These are phyloP conservation scores for Dyspetes luteomarginatus DNA, from an alignment of 2,888 invertebrate species.

Conservation along the genomic window DNA sequence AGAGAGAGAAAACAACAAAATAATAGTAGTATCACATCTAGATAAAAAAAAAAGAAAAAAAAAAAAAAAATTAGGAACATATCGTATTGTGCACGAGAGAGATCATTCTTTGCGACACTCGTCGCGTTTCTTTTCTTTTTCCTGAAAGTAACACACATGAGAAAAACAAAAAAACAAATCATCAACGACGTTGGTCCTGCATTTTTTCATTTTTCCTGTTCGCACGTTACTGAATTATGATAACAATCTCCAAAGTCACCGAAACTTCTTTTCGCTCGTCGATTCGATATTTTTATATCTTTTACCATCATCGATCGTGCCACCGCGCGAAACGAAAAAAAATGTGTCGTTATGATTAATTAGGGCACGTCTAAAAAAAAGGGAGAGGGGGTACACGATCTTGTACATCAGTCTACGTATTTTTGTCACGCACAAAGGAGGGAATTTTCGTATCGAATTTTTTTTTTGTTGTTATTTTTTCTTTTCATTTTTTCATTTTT, in stretches of 20 bases:
- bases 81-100: constrained; percentile 57
- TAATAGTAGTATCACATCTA: constrained; percentile 52
- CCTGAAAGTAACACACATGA: constrained; percentile 6
- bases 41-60: too few relatives aligned
- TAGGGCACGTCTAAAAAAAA: constrained; percentile 34
- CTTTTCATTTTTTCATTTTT: too few relatives aligned
- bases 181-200: constrained; percentile 47
- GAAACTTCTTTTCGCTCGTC: constrained; percentile 27
- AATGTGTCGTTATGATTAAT: not conserved
- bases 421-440: constrained; percentile 54
- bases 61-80: constrained; percentile 50
- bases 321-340: constrained; percentile 31
- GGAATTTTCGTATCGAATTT: constrained; percentile 37
- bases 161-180: constrained; percentile 5
- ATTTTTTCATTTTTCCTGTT: constrained; percentile 4
- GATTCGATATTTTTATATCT: not conserved
- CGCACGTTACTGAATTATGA: not conserved
- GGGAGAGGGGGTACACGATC: constrained; percentile 42
- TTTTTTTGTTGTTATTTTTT: too few relatives aligned
- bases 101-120: constrained; percentile 10
- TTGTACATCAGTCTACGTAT: constrained; percentile 63
- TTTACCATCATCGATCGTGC: constrained; percentile 42
- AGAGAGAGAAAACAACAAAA: not conserved
- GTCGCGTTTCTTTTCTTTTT: constrained; percentile 1
- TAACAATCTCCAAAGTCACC: constrained; percentile 47